Percentiles rank a stretch among this genome's conserved stretches.
These are phyloP conservation scores for Myripristis jacobus DNA, from an alignment of 2,797 vertebrate species.

Conservation along the genomic window DNA sequence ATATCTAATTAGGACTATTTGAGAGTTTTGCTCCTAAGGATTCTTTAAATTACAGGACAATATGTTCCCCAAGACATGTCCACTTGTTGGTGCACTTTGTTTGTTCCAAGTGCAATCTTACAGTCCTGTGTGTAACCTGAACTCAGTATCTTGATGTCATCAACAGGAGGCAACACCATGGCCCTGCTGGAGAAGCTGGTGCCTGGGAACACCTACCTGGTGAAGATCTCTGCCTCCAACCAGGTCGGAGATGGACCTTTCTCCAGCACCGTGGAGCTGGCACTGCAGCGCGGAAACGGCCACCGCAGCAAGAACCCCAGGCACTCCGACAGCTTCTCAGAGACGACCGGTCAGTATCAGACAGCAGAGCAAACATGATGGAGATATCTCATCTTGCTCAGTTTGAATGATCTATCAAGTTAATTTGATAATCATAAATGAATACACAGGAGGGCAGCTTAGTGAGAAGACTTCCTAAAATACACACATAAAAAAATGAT, in stretches of 20 bases:
- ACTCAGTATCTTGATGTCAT: neutral
- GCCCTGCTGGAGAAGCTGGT: slow-evolving; percentile 93
- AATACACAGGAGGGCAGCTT: neutral
- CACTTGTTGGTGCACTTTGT: too few species aligned
- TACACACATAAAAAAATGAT: neutral
- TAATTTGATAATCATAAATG: neutral
- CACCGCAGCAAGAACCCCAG: slow-evolving; percentile 89
- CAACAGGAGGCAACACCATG: slow-evolving; percentile 93
- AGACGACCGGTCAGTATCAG: slow-evolving; percentile 80
- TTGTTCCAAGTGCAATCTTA: too few species aligned
- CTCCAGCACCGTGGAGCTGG: slow-evolving; percentile 89
- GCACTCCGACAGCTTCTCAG: slow-evolving; percentile 79
- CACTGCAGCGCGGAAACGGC: slow-evolving; percentile 81
- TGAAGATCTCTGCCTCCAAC: slow-evolving; percentile 96
- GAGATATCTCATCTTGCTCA: neutral
- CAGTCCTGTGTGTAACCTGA: too few species aligned
- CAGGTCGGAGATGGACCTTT: slow-evolving; percentile 95
- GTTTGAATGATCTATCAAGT: slow-evolving; percentile 1
- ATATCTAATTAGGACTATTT: too few species aligned
- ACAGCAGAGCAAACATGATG: neutral
- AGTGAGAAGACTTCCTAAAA: neutral
- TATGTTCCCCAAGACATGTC: neutral
- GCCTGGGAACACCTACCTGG: slow-evolving; percentile 90
- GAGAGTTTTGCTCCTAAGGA: too few species aligned
- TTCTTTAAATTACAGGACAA: too few species aligned